Evolutionary conservation across 2,888 invertebrate genomes (phyloP).

Genomic region (Apodemia duryi): DNA sequence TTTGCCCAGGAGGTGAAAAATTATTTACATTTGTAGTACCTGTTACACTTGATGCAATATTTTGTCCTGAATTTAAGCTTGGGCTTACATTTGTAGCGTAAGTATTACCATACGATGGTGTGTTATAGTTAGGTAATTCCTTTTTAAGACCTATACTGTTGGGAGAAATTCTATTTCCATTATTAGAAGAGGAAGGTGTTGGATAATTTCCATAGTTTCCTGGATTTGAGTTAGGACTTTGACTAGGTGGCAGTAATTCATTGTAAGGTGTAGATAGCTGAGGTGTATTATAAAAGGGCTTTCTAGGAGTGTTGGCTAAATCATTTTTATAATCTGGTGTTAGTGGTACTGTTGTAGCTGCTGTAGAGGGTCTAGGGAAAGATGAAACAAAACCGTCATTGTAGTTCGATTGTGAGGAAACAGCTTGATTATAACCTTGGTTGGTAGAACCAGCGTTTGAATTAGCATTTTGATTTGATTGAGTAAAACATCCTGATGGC

Average conservation of each 20-base stretch:
- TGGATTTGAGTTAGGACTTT: not conserved
- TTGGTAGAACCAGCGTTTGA: not conserved
- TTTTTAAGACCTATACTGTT: not conserved
- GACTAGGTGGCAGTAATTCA: constrained; percentile 1
- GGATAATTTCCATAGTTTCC: constrained; percentile 6
- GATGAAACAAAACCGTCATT: not conserved
- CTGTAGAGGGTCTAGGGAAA: not conserved
- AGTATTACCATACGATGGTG: not conserved
- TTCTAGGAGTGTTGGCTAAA: not conserved
- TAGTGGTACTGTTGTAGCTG: not conserved
- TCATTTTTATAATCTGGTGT: not conserved
- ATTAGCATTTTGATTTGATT: constrained; percentile 2
- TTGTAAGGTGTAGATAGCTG: not conserved
- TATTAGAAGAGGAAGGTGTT: not conserved
- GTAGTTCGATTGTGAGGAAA: not conserved
- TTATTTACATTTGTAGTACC: not conserved
- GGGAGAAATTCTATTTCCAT: not conserved
- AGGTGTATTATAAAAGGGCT: not conserved
- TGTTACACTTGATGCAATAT: not conserved
- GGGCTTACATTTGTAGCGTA: not conserved
- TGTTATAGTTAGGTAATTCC: not conserved
- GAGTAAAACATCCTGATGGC: constrained; percentile 9
- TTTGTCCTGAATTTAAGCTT: not conserved
- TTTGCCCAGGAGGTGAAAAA: not conserved
- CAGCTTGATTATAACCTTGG: not conserved